phyloP scores from a whole-genome alignment of 37 sponge, comb jelly and placozoan species.

The Theonella swinhoei region DNA sequence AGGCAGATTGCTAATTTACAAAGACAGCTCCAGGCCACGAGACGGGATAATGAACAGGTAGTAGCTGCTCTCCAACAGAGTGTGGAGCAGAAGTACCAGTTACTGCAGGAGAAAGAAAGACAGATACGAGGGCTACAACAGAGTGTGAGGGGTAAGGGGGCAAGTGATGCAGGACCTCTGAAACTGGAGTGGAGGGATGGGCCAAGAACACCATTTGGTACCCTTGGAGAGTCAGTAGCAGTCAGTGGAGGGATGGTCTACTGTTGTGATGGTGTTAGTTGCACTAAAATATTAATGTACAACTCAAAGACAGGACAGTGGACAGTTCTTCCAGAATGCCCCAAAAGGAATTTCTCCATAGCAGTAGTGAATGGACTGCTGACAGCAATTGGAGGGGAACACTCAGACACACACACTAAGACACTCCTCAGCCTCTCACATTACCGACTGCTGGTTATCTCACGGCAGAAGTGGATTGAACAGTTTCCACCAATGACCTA shows the following conservation, averaged over 20 bases:
- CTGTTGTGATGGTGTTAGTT: too few relatives aligned
- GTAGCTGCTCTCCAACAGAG: background rate
- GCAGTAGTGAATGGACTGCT: conserved; percentile 7
- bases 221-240: background rate
- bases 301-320: background rate
- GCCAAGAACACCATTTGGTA: background rate
- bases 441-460: too few relatives aligned
- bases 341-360: background rate
- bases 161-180: background rate
- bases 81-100: background rate
- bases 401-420: background rate
- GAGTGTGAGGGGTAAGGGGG: background rate
- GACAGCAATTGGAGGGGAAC: conserved; percentile 9
- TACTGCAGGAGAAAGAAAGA: background rate
- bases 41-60: background rate
- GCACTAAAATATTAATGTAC: background rate
- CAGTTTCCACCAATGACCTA: conserved; percentile 2
- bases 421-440: background rate
- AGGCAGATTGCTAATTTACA: background rate
- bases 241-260: background rate
- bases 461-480: background rate
- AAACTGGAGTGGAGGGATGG: conserved; percentile 16
- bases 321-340: conserved; percentile 14
- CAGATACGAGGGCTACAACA: background rate
- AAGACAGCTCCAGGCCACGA: background rate